Percentiles rank a stretch among this genome's conserved stretches.
These are phyloP conservation scores for Brachymystax lenok DNA, from an alignment of 2,797 vertebrate species.

Conservation along the genomic window DNA sequence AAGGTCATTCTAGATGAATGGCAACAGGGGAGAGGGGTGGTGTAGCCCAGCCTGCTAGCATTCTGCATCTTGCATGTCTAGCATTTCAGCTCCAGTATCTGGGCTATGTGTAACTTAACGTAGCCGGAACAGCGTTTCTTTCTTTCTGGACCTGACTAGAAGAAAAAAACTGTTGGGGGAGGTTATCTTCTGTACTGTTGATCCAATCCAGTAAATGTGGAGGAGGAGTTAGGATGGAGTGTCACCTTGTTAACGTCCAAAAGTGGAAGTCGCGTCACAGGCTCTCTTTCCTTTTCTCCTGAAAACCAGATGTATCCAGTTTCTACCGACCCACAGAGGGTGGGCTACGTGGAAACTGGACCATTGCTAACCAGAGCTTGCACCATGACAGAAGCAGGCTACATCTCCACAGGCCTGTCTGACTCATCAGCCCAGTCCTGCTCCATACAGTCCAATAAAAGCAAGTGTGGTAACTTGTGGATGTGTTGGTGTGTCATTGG, in stretches of 20 bases:
- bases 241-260: no score
- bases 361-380: neutral
- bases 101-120: slow-evolving; percentile 44
- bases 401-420: no score
- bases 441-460: neutral
- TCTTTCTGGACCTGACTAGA: no score
- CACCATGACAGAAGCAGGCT: neutral
- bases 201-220: no score
- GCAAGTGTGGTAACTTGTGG: neutral
- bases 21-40: slow-evolving; percentile 46
- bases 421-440: neutral
- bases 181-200: no score
- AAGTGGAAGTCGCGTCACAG: no score
- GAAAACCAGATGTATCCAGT: no score
- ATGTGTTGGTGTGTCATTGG: neutral
- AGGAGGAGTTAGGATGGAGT: no score
- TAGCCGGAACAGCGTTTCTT: neutral
- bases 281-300: no score
- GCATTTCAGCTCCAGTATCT: slow-evolving; percentile 52
- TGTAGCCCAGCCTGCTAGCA: slow-evolving; percentile 50
- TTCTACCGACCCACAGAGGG: no score
- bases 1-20: slow-evolving; percentile 61
- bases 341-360: slow-evolving; percentile 46
- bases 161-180: no score
- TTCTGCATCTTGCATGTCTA: slow-evolving; percentile 56